Evolutionary conservation across 2,888 invertebrate species (phyloP).

Genomic region (Cephus pulcher): DNA sequence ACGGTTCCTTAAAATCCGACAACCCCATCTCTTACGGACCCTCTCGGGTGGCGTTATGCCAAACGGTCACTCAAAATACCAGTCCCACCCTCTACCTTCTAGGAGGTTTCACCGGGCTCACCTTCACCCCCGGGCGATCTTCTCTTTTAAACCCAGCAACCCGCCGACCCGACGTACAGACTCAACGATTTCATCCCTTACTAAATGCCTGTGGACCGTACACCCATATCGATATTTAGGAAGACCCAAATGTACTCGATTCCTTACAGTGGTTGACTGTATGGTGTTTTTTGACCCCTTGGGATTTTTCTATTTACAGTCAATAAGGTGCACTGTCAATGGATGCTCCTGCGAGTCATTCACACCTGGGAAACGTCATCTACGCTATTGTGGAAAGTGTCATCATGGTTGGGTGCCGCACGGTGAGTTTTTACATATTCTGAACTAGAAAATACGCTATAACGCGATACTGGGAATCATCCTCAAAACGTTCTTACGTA

Average conservation of each 20-base stretch:
- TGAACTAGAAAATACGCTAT: not conserved
- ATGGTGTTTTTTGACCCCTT: not conserved
- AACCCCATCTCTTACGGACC: conserved; percentile 47
- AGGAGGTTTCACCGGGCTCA: conserved; percentile 18
- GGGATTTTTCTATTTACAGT: conserved; percentile 66
- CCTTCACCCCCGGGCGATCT: conserved; percentile 36
- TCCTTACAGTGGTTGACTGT: not conserved
- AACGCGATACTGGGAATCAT: not conserved
- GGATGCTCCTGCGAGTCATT: conserved; percentile 78
- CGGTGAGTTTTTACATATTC: conserved; percentile 69
- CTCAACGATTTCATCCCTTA: no score
- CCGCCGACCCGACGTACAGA: not conserved
- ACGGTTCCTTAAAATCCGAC: conserved; percentile 64
- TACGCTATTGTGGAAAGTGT: conserved; percentile 78
- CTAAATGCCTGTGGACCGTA: not conserved
- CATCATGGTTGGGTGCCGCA: conserved; percentile 82
- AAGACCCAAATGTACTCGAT: not conserved
- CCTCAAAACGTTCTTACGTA: not conserved
- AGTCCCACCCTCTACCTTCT: conserved; percentile 34
- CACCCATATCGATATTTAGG: not conserved
- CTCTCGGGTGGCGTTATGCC: conserved; percentile 59
- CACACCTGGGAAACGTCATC: conserved; percentile 74
- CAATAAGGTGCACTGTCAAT: conserved; percentile 75
- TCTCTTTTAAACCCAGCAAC: conserved; percentile 40
- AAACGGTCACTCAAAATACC: conserved; percentile 61